These are phyloP conservation scores for Eupithecia insigniata DNA, from an alignment of 2,888 invertebrate species.

Conservation along the genomic window DNA sequence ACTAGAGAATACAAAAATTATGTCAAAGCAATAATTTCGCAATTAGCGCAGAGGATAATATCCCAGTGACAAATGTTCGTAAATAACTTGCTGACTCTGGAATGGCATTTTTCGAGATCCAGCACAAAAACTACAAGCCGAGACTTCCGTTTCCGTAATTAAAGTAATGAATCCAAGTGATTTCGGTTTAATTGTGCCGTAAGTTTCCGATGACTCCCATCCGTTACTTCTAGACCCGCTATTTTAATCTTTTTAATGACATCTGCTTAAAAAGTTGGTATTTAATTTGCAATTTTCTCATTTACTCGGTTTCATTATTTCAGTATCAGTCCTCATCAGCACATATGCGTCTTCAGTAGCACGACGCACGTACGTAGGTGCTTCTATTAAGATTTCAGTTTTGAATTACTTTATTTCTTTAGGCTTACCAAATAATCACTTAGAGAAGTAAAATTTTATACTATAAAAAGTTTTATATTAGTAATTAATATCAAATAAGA, in stretches of 20 bases:
- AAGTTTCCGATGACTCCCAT: conserved; percentile 70
- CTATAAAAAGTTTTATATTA: no score
- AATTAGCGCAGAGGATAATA: conserved; percentile 44
- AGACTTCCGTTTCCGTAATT: conserved; percentile 81
- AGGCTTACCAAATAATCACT: no score
- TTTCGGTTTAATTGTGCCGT: conserved; percentile 75
- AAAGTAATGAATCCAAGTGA: conserved; percentile 77
- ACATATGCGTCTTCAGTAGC: no score
- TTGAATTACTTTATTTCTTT: no score
- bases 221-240: conserved; percentile 52
- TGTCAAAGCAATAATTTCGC: conserved; percentile 18
- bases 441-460: no score
- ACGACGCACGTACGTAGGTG: no score
- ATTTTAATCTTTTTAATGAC: conserved; percentile 34
- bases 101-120: conserved; percentile 61
- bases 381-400: no score
- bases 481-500: no score
- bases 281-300: background rate
- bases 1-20: no score
- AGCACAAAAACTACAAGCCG: conserved; percentile 59
- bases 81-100: conserved; percentile 55
- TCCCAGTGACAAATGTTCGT: conserved; percentile 47
- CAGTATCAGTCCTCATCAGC: background rate
- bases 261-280: conserved; percentile 28
- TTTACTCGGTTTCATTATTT: background rate